A percentile compares a stretch with the other conserved stretches of the same genome.
phyloP scores from a whole-genome alignment of 92 coral and sea anemone species.

The Porites evermanni region DNA sequence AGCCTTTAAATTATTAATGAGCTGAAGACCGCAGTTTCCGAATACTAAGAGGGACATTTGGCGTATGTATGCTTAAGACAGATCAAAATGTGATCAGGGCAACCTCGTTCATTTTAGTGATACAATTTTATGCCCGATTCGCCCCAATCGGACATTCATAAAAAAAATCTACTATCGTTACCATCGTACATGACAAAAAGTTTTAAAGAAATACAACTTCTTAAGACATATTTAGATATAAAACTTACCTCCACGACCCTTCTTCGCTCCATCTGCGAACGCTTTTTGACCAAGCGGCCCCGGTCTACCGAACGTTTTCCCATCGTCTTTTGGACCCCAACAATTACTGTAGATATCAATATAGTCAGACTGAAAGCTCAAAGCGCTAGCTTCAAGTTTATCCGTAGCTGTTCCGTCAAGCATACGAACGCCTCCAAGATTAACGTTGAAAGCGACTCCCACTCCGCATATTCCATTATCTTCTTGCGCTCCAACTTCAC shows the following conservation, averaged over 20 bases:
- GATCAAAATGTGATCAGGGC: background rate
- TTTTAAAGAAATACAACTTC: background rate
- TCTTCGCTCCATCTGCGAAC: slow-evolving; percentile 81
- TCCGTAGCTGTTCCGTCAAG: slow-evolving; percentile 96
- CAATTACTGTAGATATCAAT: slow-evolving; percentile 96
- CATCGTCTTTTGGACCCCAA: slow-evolving; percentile 99
- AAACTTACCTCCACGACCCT: slow-evolving; percentile 88
- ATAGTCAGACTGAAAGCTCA: slow-evolving; percentile 83
- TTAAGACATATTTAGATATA: background rate
- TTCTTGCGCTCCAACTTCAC: slow-evolving; percentile 95
- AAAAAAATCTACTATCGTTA: slow-evolving; percentile 1
- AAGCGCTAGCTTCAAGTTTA: slow-evolving; percentile 83
- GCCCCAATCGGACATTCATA: background rate
- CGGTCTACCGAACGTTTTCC: slow-evolving; percentile 96
- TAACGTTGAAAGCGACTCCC: slow-evolving; percentile 92
- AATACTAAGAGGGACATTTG: slow-evolving; percentile 8
- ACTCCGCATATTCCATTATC: slow-evolving; percentile 93
- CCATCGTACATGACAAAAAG: too few relatives aligned
- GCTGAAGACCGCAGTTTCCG: slow-evolving; percentile 5
- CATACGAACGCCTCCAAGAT: slow-evolving; percentile 95
- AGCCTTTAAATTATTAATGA: slow-evolving; percentile 4
- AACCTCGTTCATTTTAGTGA: background rate
- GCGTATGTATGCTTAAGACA: background rate
- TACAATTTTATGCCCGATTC: background rate
- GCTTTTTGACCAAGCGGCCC: slow-evolving; percentile 87